Evolutionary conservation across 1,140 invertebrate genomes (phyloP), one percentile per base, ranked within the genome.

Genomic region (Aleiodes sp.): DNA sequence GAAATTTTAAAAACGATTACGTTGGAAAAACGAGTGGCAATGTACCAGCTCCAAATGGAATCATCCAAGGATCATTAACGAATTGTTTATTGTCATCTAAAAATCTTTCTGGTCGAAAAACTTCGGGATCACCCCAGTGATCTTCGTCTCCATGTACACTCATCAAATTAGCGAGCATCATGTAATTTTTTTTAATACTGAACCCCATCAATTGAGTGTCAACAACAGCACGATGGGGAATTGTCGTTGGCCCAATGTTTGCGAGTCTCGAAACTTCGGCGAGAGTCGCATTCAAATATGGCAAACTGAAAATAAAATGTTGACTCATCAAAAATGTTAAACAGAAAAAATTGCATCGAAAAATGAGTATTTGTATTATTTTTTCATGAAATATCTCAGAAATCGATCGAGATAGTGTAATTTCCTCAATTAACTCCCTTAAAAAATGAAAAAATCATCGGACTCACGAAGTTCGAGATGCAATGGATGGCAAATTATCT

Each of bases 101-200:
- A 72, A 90, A 91, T 67, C 89, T 78, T 72, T 90, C 88, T 0
- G 90, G 90, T 33, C 87, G 70, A 73, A 91, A 91, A 4, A 79
- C 73, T 33, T 90, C 84, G 0, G 90, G 88, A 76, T 91, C 87
- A 6, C 84, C 85, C 88, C 89, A 91, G 60, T 87, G 79, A 31
- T 84, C 76, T 57, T 80, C 72, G 68, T 88, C 86, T 73, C 82
- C 76, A 63, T 87, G 82, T n/a, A 87, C 75, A 37, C 80, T 83
- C 56, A 78, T 76, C 0, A 87, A 46, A 77, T 81, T 84, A 0
- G 82, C 76, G 37, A 87, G 71, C 6, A 88, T 65, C 0, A 74
- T 78, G 35, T 83, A 84, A 76, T 84, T 76, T 66, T 87, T 86
- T 72, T 87, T 86, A 6, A 88, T 85, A 41, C 81, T 75, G 57